These are phyloP conservation scores for Yponomeuta evonymella DNA, from an alignment of 2,888 invertebrate genomes.

Conservation along the genomic window DNA sequence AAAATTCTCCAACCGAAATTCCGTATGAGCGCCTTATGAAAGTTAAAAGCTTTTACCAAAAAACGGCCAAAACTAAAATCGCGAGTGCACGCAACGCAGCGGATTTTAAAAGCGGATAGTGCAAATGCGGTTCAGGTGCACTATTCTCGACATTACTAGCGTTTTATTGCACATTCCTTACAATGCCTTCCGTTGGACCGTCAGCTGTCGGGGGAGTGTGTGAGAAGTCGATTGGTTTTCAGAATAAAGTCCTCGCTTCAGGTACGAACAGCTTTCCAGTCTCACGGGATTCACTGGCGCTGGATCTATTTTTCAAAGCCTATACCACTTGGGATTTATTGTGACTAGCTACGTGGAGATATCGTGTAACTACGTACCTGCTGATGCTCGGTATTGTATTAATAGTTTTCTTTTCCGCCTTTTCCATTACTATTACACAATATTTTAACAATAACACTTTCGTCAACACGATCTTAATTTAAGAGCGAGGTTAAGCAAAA, in stretches of 20 bases:
- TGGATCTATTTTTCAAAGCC: conserved; percentile 44
- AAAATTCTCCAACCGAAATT: conserved; percentile 51
- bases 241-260: conserved; percentile 23
- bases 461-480: no score
- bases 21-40: conserved; percentile 57
- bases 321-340: conserved; percentile 7
- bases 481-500: no score
- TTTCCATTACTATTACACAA: no score
- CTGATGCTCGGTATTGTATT: no score
- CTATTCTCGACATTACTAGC: not conserved
- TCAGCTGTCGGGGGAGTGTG: not conserved
- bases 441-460: no score
- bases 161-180: not conserved
- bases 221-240: not conserved
- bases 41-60: conserved; percentile 70
- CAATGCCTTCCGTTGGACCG: not conserved
- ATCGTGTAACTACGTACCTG: not conserved
- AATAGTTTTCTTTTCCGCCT: no score
- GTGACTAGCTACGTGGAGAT: conserved; percentile 19
- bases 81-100: conserved; percentile 42
- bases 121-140: conserved; percentile 28
- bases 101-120: conserved; percentile 46
- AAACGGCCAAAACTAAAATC: conserved; percentile 54
- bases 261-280: conserved; percentile 47
- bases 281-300: conserved; percentile 51